Evolutionary conservation across 2,797 vertebrate genomes (phyloP).

Genomic region (Pagetopsis macropterus): DNA sequence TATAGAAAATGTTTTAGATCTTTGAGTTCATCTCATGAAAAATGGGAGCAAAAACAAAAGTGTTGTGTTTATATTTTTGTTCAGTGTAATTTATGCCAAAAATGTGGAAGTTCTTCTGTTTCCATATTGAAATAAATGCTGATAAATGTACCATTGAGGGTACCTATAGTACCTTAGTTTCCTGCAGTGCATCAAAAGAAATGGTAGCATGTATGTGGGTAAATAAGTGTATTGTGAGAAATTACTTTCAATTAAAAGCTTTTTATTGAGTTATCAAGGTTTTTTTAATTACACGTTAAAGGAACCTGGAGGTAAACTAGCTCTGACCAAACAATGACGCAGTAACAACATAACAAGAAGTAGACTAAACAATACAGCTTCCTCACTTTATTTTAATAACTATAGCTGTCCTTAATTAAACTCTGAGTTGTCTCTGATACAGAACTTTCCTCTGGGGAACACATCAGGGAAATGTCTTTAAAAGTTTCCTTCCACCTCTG

Average conservation of each 20-base stretch:
- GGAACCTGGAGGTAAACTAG: constrained; percentile 8
- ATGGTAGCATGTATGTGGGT: background rate
- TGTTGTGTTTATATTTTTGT: no score
- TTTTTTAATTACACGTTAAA: constrained; percentile 30
- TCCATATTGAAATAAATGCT: background rate
- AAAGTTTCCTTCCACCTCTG: constrained; percentile 52
- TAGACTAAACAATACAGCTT: constrained; percentile 12
- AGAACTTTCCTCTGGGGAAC: constrained; percentile 46
- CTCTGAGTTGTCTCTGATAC: constrained; percentile 41
- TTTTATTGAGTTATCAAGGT: constrained; percentile 26
- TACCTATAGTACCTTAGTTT: constrained; percentile 9
- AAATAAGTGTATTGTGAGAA: background rate
- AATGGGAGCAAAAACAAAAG: no score
- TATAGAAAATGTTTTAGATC: no score
- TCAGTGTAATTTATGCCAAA: constrained; percentile 4
- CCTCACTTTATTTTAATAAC: constrained; percentile 38
- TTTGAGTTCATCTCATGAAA: no score
- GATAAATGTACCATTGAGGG: background rate
- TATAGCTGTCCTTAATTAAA: constrained; percentile 28
- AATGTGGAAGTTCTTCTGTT: background rate
- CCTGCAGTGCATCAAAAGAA: constrained; percentile 9
- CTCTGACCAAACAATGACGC: constrained; percentile 11
- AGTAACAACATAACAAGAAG: constrained; percentile 13
- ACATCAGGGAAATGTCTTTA: constrained; percentile 53
- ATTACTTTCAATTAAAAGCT: constrained; percentile 9